Evolutionary conservation across 2,113 vertebrate species (phyloP).

Genomic region (Amphilophus citrinellus): DNA sequence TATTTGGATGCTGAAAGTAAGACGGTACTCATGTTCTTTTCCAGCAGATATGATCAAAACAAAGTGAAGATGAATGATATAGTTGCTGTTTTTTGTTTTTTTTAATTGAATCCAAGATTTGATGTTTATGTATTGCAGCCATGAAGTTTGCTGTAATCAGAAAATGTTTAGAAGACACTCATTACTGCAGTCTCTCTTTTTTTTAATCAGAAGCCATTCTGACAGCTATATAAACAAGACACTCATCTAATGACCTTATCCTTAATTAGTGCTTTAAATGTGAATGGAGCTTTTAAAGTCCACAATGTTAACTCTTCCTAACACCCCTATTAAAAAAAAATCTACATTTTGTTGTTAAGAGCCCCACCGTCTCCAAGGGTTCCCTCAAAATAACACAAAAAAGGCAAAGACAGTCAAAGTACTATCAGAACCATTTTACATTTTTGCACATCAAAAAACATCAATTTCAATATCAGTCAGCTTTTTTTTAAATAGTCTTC

Average conservation of each 20-base stretch:
- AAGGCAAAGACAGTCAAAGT: neutral
- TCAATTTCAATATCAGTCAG: neutral
- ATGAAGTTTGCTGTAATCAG: neutral
- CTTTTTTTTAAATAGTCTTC: neutral
- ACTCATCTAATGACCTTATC: neutral
- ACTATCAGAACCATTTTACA: neutral
- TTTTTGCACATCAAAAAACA: neutral
- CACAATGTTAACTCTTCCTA: neutral
- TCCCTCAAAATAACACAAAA: neutral
- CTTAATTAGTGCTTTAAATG: neutral
- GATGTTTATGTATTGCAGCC: neutral
- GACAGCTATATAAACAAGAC: neutral
- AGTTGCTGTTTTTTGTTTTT: neutral
- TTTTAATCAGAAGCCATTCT: neutral
- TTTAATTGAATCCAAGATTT: neutral
- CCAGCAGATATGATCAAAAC: neutral
- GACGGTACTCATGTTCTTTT: neutral
- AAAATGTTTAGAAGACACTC: neutral
- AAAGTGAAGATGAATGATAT: slow-evolving; percentile 2
- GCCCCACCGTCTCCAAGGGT: neutral
- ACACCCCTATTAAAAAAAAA: neutral
- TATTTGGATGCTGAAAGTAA: neutral
- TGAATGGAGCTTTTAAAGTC: neutral
- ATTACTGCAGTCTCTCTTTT: neutral
- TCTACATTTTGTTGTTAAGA: neutral